Evolutionary conservation across 2,797 vertebrate species (phyloP).

Genomic region (Naso thynnoides): DNA sequence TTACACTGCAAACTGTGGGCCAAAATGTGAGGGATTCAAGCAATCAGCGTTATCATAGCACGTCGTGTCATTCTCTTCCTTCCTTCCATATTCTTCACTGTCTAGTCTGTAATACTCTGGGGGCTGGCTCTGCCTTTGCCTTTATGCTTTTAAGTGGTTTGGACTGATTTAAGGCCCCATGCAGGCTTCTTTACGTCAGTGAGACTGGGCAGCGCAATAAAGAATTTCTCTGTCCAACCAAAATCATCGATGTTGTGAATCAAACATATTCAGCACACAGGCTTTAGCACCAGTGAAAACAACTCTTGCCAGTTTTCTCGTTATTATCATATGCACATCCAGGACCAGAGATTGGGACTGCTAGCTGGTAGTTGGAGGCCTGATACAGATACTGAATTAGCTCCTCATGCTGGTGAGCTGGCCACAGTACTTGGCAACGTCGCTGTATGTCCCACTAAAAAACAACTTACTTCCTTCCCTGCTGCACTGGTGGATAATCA

Average conservation of each 20-base stretch:
- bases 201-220: conserved; percentile 40
- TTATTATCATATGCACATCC: conserved; percentile 36
- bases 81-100: conserved; percentile 61
- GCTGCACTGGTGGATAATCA: conserved; percentile 60
- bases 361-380: conserved; percentile 58
- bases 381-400: conserved; percentile 65
- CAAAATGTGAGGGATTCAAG: conserved; percentile 57
- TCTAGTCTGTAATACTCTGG: conserved; percentile 62
- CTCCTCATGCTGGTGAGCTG: conserved; percentile 70
- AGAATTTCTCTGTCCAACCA: conserved; percentile 50
- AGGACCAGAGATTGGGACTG: conserved; percentile 43
- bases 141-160: conserved; percentile 73
- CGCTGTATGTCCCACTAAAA: conserved; percentile 59
- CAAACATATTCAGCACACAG: conserved; percentile 48
- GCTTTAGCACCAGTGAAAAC: conserved; percentile 19
- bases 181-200: conserved; percentile 53
- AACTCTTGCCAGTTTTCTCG: conserved; percentile 32
- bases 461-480: conserved; percentile 49
- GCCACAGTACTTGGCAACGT: conserved; percentile 63
- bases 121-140: conserved; percentile 47
- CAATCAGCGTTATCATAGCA: conserved; percentile 60
- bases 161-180: conserved; percentile 67
- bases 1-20: conserved; percentile 30
- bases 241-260: conserved; percentile 59
- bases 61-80: conserved; percentile 30